Evolutionary conservation across 2,888 invertebrate genomes (phyloP).

Genomic region (Eristalis pertinax): DNA sequence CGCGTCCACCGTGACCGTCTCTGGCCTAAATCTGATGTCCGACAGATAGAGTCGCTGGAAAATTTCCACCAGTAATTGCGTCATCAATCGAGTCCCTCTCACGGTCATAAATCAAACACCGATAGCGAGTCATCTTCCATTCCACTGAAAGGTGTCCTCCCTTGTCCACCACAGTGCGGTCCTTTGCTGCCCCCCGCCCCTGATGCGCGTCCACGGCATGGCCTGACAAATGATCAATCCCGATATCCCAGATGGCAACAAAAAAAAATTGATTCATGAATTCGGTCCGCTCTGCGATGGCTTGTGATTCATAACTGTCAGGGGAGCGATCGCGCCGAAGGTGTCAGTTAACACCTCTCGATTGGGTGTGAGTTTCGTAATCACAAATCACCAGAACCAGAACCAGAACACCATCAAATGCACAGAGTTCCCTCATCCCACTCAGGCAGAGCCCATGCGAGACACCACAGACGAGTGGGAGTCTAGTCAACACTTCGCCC

Average conservation of each 20-base stretch:
- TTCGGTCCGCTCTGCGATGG: slow-evolving; percentile 53
- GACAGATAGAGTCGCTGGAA: not conserved
- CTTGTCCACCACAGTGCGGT: not conserved
- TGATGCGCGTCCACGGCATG: not conserved
- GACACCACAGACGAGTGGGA: slow-evolving; percentile 50
- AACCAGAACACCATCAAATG: slow-evolving; percentile 69
- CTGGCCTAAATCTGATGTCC: not conserved
- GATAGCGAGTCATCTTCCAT: not conserved
- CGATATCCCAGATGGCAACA: slow-evolving; percentile 45
- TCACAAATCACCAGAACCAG: slow-evolving; percentile 52
- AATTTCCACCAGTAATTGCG: not conserved
- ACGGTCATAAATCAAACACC: not conserved
- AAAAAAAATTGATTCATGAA: slow-evolving; percentile 62
- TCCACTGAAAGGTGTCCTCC: not conserved
- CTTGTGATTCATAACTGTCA: slow-evolving; percentile 70
- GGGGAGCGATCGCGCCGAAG: slow-evolving; percentile 32
- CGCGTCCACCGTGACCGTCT: not conserved
- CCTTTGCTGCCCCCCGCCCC: not conserved
- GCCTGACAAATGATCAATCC: slow-evolving; percentile 57
- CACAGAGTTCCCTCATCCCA: slow-evolving; percentile 13
- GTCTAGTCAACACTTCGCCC: slow-evolving; percentile 63
- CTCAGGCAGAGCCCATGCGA: not conserved
- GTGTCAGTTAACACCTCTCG: slow-evolving; percentile 67
- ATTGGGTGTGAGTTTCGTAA: slow-evolving; percentile 68
- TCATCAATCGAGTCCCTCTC: not conserved